Base-by-base conservation (phyloP, 1,140 invertebrate species). In the Hyles euphorbiae region DNA sequence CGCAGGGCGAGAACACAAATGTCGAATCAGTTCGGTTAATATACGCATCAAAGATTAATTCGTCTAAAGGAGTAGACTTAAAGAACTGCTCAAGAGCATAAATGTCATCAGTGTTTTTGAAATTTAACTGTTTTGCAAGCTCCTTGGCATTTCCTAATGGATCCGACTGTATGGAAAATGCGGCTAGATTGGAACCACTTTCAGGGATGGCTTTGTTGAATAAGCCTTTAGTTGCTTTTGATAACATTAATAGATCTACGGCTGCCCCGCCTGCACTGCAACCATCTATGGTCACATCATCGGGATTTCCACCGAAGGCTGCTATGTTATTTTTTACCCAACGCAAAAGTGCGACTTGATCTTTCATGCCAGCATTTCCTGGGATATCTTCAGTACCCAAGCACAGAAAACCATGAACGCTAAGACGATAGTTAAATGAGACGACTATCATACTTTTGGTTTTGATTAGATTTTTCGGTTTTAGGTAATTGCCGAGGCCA, bases 281-380 rank as follows among this genome's bases (percentile, higher is more conserved):
- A 3, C 73, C 70, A 33, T 36, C 48, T 5, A 76, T 56, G 1
- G 73, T 68, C 22, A 76, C 58, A 43, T 76, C 66, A 33, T 67
- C 34, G 48, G 73, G 70, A 47, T 76, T 71, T 10, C 70, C 73
- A 3, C 76, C 74, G 44, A 77, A 79, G 11, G 47, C 63, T 4
- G 54, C 62, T 12, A 70, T 70, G 48, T 72, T 70, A 45, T 60
- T 40, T n/a, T 63, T 52, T 7, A 74, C 67, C 72, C 72, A 76
- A 1, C 61, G 63, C 3, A 76, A 33, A 0, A 65, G 10, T 2
- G 68, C 68, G 11, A 76, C 67, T 59, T 71, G 68, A 45, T 76
- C 74, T 60, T 76, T 76, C 68, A 76, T 65, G 6, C 74, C 74
- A 7, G 74, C 74, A 55, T 76, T 76, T 12, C 74, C 74, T 2